A percentile compares a stretch with the other conserved stretches of the same genome.
Conservation (phyloP, 2,113 vertebrate genomes). For the Brienomyrus brachyistius region DNA sequence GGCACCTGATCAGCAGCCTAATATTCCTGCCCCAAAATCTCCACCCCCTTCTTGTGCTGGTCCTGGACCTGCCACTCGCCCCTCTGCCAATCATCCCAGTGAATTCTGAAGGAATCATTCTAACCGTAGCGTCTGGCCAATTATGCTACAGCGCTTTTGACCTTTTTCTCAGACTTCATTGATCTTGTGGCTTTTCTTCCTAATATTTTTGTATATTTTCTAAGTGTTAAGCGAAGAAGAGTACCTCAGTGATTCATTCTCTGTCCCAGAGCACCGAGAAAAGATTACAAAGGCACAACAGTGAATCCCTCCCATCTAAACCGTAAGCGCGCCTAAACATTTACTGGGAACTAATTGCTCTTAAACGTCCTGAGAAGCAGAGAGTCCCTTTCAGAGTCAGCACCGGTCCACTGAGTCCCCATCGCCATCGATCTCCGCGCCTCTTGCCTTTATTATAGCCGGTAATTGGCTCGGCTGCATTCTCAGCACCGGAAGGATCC, state of each 20-base stretch:
- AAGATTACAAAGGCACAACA: constrained; percentile 71
- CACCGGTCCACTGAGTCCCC: not conserved
- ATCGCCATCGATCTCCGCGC: not conserved
- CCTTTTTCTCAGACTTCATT: constrained; percentile 62
- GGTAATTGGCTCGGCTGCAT: not conserved
- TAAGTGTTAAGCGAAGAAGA: constrained; percentile 40
- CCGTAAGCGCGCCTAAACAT: constrained; percentile 97
- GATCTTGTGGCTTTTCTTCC: constrained; percentile 43
- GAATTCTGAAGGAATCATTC: constrained; percentile 32
- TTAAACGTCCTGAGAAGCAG: constrained; percentile 95
- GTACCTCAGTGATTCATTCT: constrained; percentile 59
- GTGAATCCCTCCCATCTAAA: constrained; percentile 83
- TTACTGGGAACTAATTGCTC: constrained; percentile 97
- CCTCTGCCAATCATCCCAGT: not conserved
- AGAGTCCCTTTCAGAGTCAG: constrained; percentile 80
- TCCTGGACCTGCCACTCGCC: constrained; percentile 26
- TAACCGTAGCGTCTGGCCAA: constrained; percentile 56
- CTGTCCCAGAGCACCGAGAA: constrained; percentile 34
- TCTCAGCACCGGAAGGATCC: not conserved
- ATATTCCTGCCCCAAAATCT: constrained; percentile 41
- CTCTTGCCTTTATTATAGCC: not conserved
- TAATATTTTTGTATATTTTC: constrained; percentile 54
- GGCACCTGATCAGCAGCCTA: not conserved
- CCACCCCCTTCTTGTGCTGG: constrained; percentile 23
- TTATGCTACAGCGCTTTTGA: constrained; percentile 54